Percentiles rank a stretch among this genome's conserved stretches.
These are phyloP conservation scores for Folsomia manolachei DNA, from an alignment of 2,888 invertebrate genomes.

Conservation along the genomic window DNA sequence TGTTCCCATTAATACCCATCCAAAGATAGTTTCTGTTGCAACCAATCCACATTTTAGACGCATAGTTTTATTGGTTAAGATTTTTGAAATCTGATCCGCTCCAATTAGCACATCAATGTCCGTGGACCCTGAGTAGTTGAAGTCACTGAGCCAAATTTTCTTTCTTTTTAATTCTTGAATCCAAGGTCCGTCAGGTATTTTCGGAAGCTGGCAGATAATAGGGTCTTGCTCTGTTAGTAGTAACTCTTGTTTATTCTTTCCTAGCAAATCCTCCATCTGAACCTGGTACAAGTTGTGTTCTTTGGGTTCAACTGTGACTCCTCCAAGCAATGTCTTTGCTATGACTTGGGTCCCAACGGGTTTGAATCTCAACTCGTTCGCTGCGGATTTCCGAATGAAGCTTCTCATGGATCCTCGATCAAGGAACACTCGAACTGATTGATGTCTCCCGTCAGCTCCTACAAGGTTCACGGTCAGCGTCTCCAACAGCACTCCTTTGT, in stretches of 20 bases:
- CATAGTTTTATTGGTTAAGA: conserved; percentile 26
- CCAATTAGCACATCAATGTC: conserved; percentile 31
- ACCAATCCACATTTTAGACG: conserved; percentile 24
- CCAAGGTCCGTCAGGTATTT: conserved; percentile 6
- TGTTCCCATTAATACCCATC: conserved; percentile 25
- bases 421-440: conserved; percentile 39
- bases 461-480: conserved; percentile 29
- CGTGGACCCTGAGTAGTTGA: not conserved
- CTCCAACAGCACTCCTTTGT: not conserved
- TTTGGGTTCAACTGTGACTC: not conserved
- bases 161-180: conserved; percentile 5
- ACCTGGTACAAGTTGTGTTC: not conserved
- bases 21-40: conserved; percentile 31
- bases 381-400: conserved; percentile 42
- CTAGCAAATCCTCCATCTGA: not conserved
- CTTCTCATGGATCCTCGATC: conserved; percentile 48
- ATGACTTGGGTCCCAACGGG: conserved; percentile 8
- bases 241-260: not conserved
- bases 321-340: conserved; percentile 41
- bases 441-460: conserved; percentile 25
- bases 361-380: conserved; percentile 36
- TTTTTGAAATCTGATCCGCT: conserved; percentile 12
- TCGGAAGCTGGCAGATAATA: conserved; percentile 13
- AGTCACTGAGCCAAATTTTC: conserved; percentile 11
- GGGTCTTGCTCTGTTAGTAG: not conserved